Percentiles rank a stretch among this genome's conserved stretches.
Evolutionary conservation across 2,797 vertebrate genomes (phyloP).

Genomic region (Lates japonicus): DNA sequence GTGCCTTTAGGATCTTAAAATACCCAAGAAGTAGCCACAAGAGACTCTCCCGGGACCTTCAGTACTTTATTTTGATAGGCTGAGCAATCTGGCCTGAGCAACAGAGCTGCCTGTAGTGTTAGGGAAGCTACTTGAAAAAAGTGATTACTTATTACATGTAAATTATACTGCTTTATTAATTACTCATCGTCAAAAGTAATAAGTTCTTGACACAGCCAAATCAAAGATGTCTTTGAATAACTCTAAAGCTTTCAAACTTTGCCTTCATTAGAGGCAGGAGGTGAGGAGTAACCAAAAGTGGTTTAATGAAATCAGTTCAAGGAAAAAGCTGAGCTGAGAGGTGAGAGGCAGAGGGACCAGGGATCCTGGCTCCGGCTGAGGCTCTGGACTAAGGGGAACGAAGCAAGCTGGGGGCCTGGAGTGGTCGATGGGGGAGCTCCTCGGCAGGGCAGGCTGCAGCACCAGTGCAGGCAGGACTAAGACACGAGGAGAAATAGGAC

Average conservation of each 20-base stretch:
- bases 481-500: no score
- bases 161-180: background rate
- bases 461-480: no score
- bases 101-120: conserved; percentile 35
- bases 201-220: background rate
- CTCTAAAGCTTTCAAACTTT: background rate
- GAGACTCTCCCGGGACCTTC: conserved; percentile 33
- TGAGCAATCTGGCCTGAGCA: conserved; percentile 65
- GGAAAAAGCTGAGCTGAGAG: no score
- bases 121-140: background rate
- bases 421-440: no score
- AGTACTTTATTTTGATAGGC: conserved; percentile 65
- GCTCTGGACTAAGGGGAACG: no score
- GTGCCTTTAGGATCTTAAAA: conserved; percentile 60
- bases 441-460: no score
- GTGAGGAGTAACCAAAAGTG: no score
- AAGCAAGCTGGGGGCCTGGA: no score
- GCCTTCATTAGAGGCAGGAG: no score
- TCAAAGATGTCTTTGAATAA: background rate
- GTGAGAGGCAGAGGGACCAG: no score
- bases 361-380: no score
- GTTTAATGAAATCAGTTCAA: no score
- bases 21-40: conserved; percentile 24
- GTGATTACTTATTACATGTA: background rate
- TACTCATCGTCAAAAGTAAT: background rate